Conservation (phyloP, 2,113 vertebrate genomes). For the Scomber colias region DNA sequence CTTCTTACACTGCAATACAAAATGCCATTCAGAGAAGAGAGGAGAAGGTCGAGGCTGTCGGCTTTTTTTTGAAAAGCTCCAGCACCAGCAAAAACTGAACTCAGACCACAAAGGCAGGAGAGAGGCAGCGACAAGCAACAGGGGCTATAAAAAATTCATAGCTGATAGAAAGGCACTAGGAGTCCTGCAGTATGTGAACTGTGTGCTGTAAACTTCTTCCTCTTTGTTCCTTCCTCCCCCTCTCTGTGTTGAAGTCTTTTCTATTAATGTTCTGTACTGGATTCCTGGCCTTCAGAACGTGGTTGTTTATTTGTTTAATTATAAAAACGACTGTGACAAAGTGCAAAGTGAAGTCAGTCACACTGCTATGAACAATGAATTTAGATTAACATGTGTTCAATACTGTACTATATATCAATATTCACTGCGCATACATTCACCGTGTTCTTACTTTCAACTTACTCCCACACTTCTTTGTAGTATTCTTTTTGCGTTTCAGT, state of each 20-base stretch:
- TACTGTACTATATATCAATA: background rate
- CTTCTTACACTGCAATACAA: conserved; percentile 42
- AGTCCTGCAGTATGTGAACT: conserved; percentile 48
- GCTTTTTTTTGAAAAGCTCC: conserved; percentile 47
- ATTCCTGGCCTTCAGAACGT: conserved; percentile 22
- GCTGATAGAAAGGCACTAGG: conserved; percentile 48
- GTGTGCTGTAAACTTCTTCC: conserved; percentile 58
- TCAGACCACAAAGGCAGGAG: conserved; percentile 48
- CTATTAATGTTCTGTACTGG: conserved; percentile 23
- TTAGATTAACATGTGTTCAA: background rate
- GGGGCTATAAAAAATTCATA: conserved; percentile 69
- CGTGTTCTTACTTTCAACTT: background rate
- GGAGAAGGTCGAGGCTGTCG: conserved; percentile 61
- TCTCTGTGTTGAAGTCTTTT: conserved; percentile 16
- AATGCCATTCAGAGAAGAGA: conserved; percentile 41
- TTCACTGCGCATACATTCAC: background rate
- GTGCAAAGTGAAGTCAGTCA: conserved; percentile 9
- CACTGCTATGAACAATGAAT: conserved; percentile 18
- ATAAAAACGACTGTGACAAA: conserved; percentile 11
- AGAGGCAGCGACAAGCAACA: conserved; percentile 55
- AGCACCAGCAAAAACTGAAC: conserved; percentile 44
- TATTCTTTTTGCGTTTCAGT: background rate
- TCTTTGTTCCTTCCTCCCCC: conserved; percentile 13
- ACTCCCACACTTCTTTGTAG: background rate
- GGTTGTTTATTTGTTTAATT: conserved; percentile 20